A percentile compares a stretch with the other conserved stretches of the same genome.
Conservation (phyloP, 2,113 vertebrate species). For the Apistogramma diplotaenia region DNA sequence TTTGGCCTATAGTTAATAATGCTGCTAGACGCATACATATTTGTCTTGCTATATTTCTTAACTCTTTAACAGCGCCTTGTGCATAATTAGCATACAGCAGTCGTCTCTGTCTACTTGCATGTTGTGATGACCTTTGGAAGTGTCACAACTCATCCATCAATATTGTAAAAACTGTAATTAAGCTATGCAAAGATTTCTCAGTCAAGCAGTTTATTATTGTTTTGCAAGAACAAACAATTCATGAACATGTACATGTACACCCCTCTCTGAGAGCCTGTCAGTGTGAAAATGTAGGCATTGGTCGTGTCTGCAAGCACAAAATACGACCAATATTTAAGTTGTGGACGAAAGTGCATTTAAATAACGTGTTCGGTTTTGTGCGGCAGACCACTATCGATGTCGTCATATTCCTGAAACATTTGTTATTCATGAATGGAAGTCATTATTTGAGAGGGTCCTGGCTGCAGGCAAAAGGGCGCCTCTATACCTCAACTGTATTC, state of each 20-base stretch:
- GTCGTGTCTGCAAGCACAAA: too few relatives aligned
- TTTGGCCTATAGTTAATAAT: slow-evolving; percentile 2
- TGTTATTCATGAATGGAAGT: too few relatives aligned
- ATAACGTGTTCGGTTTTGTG: too few relatives aligned
- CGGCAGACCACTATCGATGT: too few relatives aligned
- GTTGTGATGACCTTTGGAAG: neutral
- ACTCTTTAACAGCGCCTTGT: slow-evolving; percentile 26
- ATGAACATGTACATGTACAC: neutral
- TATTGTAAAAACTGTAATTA: neutral
- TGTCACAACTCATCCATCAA: neutral
- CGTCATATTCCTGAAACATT: too few relatives aligned
- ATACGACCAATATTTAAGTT: too few relatives aligned
- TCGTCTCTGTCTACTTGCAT: neutral
- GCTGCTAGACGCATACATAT: slow-evolving; percentile 2
- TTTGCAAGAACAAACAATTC: neutral
- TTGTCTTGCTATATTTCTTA: slow-evolving; percentile 24
- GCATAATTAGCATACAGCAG: slow-evolving; percentile 30
- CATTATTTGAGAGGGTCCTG: too few relatives aligned
- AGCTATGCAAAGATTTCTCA: neutral
- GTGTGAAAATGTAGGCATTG: too few relatives aligned
- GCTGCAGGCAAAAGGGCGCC: too few relatives aligned
- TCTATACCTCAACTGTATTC: too few relatives aligned
- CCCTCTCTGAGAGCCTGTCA: too few relatives aligned
- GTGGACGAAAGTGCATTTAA: too few relatives aligned
- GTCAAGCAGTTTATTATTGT: neutral